Evolutionary conservation across 2,113 vertebrate species (phyloP).

Genomic region (Sebastes schlegelii): DNA sequence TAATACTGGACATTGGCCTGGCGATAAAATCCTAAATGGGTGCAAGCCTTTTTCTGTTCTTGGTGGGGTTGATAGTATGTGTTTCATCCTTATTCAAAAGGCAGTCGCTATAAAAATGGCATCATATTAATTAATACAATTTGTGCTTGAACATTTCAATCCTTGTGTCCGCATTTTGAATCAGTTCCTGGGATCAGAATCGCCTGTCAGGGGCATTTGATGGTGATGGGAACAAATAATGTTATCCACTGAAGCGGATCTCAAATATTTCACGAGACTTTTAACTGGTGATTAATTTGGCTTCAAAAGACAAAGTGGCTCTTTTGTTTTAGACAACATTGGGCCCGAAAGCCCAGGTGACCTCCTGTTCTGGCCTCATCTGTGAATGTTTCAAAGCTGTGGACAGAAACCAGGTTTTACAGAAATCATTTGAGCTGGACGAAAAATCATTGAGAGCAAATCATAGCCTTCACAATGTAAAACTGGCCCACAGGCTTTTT

Average conservation of each 20-base stretch:
- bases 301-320: slow-evolving; percentile 39
- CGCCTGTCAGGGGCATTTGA: slow-evolving; percentile 25
- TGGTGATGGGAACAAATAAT: slow-evolving; percentile 33
- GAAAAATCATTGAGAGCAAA: slow-evolving; percentile 9
- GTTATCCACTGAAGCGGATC: slow-evolving; percentile 23
- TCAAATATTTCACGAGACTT: slow-evolving; percentile 34
- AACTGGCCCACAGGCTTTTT: slow-evolving; percentile 2
- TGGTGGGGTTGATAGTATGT: neutral
- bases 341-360: neutral
- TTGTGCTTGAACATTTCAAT: neutral
- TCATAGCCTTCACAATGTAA: slow-evolving; percentile 19
- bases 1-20: slow-evolving; percentile 49
- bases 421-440: slow-evolving; percentile 26
- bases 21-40: slow-evolving; percentile 40
- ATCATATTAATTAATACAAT: neutral
- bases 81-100: slow-evolving; percentile 14
- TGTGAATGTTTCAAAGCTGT: slow-evolving; percentile 42
- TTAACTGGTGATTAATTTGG: slow-evolving; percentile 36
- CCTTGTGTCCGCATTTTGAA: slow-evolving; percentile 4
- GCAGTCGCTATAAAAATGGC: neutral
- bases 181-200: slow-evolving; percentile 14
- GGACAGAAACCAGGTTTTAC: slow-evolving; percentile 24
- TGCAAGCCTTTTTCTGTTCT: slow-evolving; percentile 13
- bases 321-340: slow-evolving; percentile 21
- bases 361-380: slow-evolving; percentile 27